Conservation (phyloP, 2,113 vertebrate species). For the Cyrtonyx montezumae region DNA sequence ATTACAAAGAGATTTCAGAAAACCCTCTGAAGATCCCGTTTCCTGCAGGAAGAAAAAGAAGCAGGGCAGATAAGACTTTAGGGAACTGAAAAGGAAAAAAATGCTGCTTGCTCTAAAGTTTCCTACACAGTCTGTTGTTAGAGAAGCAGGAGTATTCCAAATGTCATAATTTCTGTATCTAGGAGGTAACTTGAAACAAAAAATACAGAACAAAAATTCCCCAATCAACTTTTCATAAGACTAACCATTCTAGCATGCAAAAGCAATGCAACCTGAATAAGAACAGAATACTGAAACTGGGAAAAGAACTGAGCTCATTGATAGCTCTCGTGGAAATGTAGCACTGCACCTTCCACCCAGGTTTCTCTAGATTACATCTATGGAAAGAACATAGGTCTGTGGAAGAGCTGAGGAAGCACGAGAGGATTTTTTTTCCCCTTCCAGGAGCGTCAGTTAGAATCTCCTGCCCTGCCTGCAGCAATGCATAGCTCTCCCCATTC, state of each 20-base stretch:
- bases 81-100: slow-evolving; percentile 66
- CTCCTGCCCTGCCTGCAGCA: background rate
- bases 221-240: background rate
- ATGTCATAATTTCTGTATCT: background rate
- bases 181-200: background rate
- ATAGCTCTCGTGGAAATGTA: fast-evolving
- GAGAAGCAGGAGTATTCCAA: background rate
- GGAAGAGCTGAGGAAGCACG: background rate
- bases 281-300: background rate
- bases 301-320: background rate
- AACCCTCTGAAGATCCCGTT: slow-evolving; percentile 76
- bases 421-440: background rate
- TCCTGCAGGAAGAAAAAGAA: slow-evolving; percentile 69
- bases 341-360: background rate
- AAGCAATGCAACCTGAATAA: background rate
- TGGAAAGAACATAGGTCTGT: no score
- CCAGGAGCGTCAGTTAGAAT: background rate
- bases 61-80: slow-evolving; percentile 52
- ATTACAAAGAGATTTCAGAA: slow-evolving; percentile 80
- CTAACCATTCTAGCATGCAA: background rate
- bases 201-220: background rate
- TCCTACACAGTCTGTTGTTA: background rate
- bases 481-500: background rate
- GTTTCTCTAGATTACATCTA: background rate
- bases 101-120: slow-evolving; percentile 64